Base-by-base conservation (phyloP, 2,888 invertebrate species). In the Anoncus sp. region DNA sequence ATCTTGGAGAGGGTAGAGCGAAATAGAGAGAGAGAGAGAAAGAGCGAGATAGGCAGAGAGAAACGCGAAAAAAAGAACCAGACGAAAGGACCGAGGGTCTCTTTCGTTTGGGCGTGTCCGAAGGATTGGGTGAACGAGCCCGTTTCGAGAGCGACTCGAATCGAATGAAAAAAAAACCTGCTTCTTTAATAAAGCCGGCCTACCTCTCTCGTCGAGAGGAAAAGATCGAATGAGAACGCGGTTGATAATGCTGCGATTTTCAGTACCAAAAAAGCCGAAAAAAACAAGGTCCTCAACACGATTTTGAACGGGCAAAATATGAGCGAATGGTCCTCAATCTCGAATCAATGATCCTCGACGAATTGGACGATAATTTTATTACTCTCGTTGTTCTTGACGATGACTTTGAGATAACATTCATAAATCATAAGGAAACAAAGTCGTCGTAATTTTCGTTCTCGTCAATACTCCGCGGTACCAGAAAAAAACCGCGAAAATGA, bases 81-180 rank as follows among this genome's bases (percentile, higher is more conserved):
- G 43, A 22, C 18, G 10, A 7, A 55, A 47, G 43, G 53, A 67
- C 14, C 18, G 9, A 16, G 22, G 18, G 43, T 12, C 18, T 38
- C 10, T 51, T 66, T 53, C 43, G 22, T 53, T 77, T 72, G 67
- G 72, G 72, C 76, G 72, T 72, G 71, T 77, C 76, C 76, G 62
- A 57, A 60, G 65, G 51, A 66, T 71, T 72, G 72, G 71, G 47
- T 24, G 72, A 67, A 72, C 43, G 71, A 76, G 70, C 45, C 71
- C 74, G 67, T 47, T 51, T 18, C 66, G 66, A 40, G 57, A 76
- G 43, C 71, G 73, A 69, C 74, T 60, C 69, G 65, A 55, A 74
- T 77, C 77, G 69, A 60, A 57, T 35, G 57, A 31, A n/a, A n/a
- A 70, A 60, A 57, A 77, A 73, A 73, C 67, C 47, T 55, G 67